These are phyloP conservation scores for Drosophila longiperda DNA, from an alignment of 2,888 invertebrate species.

Conservation along the genomic window DNA sequence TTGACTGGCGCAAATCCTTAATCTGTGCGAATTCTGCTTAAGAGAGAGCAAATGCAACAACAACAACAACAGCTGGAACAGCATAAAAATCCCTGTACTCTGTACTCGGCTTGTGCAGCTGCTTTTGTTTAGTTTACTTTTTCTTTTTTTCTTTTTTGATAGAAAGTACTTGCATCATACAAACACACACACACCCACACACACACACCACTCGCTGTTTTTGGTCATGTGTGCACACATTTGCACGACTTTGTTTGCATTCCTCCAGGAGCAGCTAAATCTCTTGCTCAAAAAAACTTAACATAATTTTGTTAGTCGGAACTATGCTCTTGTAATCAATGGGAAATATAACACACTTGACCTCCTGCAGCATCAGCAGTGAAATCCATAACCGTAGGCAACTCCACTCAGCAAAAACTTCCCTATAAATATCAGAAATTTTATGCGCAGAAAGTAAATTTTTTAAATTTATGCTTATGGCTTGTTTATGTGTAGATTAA, in stretches of 20 bases:
- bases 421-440: neutral
- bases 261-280: constrained; percentile 8
- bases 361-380: constrained; percentile 14
- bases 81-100: constrained; percentile 14
- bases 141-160: constrained; percentile 61
- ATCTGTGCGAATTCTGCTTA: constrained; percentile 59
- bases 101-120: constrained; percentile 28
- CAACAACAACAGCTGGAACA: constrained; percentile 1
- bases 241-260: constrained; percentile 60
- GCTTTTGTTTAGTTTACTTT: constrained; percentile 55
- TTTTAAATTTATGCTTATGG: no score
- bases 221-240: constrained; percentile 55
- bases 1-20: constrained; percentile 58
- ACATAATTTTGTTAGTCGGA: constrained; percentile 66
- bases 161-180: constrained; percentile 37
- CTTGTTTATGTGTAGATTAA: no score
- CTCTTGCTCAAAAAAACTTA: constrained; percentile 40
- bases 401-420: neutral
- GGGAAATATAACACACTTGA: constrained; percentile 43
- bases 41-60: constrained; percentile 18
- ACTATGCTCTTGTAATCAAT: constrained; percentile 71
- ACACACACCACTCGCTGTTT: constrained; percentile 8
- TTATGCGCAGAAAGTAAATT: neutral
- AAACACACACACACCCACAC: constrained; percentile 13
- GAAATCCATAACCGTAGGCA: neutral